Evolutionary conservation across 2,113 vertebrate species (phyloP).

Genomic region (Anguilla rostrata): DNA sequence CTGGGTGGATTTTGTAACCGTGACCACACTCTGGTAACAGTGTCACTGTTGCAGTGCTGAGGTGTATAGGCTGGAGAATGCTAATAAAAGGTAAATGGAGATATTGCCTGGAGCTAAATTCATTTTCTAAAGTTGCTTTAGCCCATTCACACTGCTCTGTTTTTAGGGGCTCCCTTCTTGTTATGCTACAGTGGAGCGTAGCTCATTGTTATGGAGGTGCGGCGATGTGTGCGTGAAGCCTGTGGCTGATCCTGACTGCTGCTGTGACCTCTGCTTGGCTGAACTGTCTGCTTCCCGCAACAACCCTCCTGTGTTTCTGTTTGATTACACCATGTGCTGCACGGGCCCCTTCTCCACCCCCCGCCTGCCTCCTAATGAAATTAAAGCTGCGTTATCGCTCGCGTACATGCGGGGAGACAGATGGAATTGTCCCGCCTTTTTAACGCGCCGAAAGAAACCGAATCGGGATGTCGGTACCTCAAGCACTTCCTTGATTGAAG

Average conservation of each 20-base stretch:
- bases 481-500: no score
- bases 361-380: no score
- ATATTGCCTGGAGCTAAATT: neutral
- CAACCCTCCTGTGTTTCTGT: no score
- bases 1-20: neutral
- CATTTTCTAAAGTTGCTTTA: neutral
- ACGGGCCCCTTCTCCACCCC: no score
- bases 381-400: no score
- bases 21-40: neutral
- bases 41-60: no score
- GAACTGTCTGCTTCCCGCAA: no score
- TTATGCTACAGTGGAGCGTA: neutral
- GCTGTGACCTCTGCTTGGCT: neutral
- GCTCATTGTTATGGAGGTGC: neutral
- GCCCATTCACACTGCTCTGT: neutral
- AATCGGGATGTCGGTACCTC: no score
- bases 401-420: no score
- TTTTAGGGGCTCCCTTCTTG: neutral
- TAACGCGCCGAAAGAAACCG: no score
- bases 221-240: neutral
- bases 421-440: no score
- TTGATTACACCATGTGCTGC: no score
- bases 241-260: neutral
- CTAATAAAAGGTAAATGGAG: neutral
- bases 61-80: neutral